These are phyloP conservation scores for Zingel zingel DNA, from an alignment of 2,113 vertebrate species.

Conservation along the genomic window DNA sequence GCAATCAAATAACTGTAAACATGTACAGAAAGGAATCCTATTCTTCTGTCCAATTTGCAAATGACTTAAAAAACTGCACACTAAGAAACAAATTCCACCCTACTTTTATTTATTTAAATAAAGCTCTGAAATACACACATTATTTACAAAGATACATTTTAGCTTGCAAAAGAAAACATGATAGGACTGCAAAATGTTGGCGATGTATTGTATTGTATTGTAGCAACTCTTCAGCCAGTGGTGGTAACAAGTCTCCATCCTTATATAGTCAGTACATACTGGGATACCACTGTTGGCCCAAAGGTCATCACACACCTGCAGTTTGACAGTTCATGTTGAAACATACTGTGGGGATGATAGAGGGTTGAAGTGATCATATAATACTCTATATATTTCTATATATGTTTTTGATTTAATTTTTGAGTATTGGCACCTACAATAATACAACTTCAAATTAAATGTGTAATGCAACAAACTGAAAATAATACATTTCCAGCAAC, in stretches of 20 bases:
- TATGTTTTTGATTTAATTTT: not conserved
- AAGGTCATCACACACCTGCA: not conserved
- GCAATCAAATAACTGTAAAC: not conserved
- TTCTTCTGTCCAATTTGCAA: not conserved
- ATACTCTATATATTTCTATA: not conserved
- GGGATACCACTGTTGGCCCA: not conserved
- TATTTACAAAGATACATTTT: slow-evolving; percentile 53
- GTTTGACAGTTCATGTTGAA: not conserved
- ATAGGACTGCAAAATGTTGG: slow-evolving; percentile 16
- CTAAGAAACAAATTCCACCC: not conserved
- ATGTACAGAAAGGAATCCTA: not conserved
- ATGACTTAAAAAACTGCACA: not conserved
- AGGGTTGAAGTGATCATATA: not conserved
- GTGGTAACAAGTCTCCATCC: not conserved
- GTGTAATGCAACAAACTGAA: not conserved
- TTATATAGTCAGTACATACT: not conserved
- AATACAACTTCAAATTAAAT: not conserved
- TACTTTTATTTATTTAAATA: slow-evolving; percentile 63
- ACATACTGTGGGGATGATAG: not conserved
- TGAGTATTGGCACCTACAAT: slow-evolving; percentile 9
- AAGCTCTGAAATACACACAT: slow-evolving; percentile 49
- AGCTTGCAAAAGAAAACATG: slow-evolving; percentile 13
- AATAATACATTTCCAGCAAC: not conserved
- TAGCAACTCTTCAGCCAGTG: slow-evolving; percentile 12
- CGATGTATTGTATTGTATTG: slow-evolving; percentile 3